Evolutionary conservation across 2,888 invertebrate genomes (phyloP), one percentile per base, ranked within the genome.

Genomic region (Clusia tigrina): DNA sequence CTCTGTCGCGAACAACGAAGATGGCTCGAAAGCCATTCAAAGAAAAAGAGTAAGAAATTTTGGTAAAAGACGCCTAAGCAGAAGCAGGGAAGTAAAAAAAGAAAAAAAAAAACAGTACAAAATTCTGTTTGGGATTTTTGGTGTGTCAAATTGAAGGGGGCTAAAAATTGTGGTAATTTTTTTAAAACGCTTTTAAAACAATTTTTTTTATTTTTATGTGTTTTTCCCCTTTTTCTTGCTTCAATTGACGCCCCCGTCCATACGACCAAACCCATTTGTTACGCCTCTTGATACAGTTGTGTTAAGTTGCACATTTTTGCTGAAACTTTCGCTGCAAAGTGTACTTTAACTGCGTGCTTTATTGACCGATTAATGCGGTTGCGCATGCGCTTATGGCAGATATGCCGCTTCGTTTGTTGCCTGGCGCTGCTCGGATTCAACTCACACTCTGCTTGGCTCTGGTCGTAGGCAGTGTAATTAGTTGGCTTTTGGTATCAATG

Each of bases 11-110:
- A 12, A 15, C 15, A 15, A 1, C 37, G 32, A 52, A 54, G 42
- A 23, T 60, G 60, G 53, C 42, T 42, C 25, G 24, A 25, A 38
- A 48, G 24, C 17, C 37, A 60, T 9, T 32, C n/a, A 18, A 12
- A n/a, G n/a, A 54, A 23, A 54, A 18, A 37, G 42, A 15, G 3
- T n/a, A 24, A 26, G 22, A 42, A 42, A 23, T 56, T 56, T 56
- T 56, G 15, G 25, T 15, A 6, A 5, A 48, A 48, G 48, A 48
- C 48, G 48, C 48, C 48, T 48, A 9, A 48, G 48, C 48, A 48
- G 15, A 42, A 42, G 9, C n/a, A 42, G 3, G n/a, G 12, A 32
- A 42, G 12, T 3, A n/a, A 9, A 42, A 42, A 5, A 32, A 32
- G 6, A 32, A 32, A 32, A 32, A 32, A 6, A 32, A 32, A 42